Conservation (phyloP, 2,888 invertebrate species). For the Lithophane leautieri region DNA sequence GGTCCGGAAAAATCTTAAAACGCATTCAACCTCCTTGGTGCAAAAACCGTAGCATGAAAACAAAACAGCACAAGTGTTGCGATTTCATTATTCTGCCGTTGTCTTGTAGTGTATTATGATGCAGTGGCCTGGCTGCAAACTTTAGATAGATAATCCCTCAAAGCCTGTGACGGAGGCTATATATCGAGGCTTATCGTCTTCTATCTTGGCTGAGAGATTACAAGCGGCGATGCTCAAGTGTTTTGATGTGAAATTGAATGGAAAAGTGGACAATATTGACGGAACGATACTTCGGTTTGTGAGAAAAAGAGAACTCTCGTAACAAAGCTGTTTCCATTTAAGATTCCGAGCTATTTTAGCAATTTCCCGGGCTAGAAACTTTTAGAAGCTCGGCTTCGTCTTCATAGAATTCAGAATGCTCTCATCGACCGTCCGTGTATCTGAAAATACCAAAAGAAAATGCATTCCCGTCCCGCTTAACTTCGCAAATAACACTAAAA, state of each 20-base stretch:
- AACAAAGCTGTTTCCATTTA: neutral
- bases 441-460: conserved; percentile 17
- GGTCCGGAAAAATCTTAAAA: neutral
- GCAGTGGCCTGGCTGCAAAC: conserved; percentile 47
- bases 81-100: conserved; percentile 40
- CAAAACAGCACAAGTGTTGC: conserved; percentile 13
- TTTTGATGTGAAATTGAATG: conserved; percentile 48
- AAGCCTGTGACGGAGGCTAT: conserved; percentile 42
- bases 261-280: conserved; percentile 22
- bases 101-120: conserved; percentile 48
- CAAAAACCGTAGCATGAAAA: neutral
- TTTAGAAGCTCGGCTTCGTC: conserved; percentile 3
- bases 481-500: conserved; percentile 8
- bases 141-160: conserved; percentile 57
- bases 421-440: conserved; percentile 1
- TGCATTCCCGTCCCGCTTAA: conserved; percentile 10
- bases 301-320: neutral
- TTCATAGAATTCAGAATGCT: conserved; percentile 5
- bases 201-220: conserved; percentile 33
- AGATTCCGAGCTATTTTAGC: conserved; percentile 2
- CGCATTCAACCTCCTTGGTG: neutral
- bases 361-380: neutral
- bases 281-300: neutral
- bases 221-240: conserved; percentile 21
- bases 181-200: conserved; percentile 37